Percentiles rank a stretch among this genome's conserved stretches.
Conservation (phyloP, 2,888 invertebrate genomes). For the Cylloceria caligata region DNA sequence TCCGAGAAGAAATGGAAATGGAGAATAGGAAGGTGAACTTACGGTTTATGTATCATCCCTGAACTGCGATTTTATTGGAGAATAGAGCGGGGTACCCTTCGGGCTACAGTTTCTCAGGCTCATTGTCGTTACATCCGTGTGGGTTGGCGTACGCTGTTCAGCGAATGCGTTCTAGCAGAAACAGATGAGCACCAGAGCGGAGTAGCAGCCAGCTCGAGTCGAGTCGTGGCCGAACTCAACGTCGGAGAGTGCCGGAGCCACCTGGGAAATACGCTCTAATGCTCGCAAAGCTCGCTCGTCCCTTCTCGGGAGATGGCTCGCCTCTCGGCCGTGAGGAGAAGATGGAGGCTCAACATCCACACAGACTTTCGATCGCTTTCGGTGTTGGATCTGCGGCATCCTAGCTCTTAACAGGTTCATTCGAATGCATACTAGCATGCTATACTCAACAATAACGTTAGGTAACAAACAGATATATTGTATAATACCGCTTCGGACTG, state of each 20-base stretch:
- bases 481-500: background rate
- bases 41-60: constrained; percentile 6
- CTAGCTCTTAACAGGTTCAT: background rate
- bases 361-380: constrained; percentile 29
- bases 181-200: constrained; percentile 20
- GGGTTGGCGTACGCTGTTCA: constrained; percentile 17
- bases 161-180: constrained; percentile 26
- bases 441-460: constrained; percentile 34
- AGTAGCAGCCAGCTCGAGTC: background rate
- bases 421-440: constrained; percentile 21
- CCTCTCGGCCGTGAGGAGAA: constrained; percentile 40
- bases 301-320: constrained; percentile 43
- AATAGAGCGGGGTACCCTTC: constrained; percentile 12
- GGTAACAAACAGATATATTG: background rate
- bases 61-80: constrained; percentile 17
- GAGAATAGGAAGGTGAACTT: constrained; percentile 3
- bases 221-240: constrained; percentile 17
- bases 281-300: constrained; percentile 75
- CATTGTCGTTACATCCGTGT: constrained; percentile 50
- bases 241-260: constrained; percentile 69
- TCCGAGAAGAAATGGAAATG: background rate
- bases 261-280: constrained; percentile 80
- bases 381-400: background rate
- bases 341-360: constrained; percentile 44
- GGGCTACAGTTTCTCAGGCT: constrained; percentile 26